Conservation (phyloP, 2,888 invertebrate genomes). For the Candidula unifasciata region DNA sequence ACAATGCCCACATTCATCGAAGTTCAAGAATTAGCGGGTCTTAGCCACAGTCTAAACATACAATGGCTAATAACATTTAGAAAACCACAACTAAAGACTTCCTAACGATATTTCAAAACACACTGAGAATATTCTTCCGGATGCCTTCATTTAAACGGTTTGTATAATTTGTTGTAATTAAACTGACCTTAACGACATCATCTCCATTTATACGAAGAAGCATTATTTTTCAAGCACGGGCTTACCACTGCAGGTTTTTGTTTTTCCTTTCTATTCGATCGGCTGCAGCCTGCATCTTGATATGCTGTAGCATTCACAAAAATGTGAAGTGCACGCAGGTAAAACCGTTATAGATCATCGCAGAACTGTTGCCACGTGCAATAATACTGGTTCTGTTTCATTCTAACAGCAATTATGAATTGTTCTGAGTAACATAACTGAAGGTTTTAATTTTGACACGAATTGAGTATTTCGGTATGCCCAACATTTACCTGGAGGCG, state of each 20-base stretch:
- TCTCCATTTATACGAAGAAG: neutral
- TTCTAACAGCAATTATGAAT: neutral
- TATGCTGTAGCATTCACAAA: neutral
- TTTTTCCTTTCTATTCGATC: neutral
- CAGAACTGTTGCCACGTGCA: constrained; percentile 1
- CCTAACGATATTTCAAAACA: neutral
- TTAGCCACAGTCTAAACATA: neutral
- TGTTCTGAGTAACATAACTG: neutral
- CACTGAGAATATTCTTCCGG: neutral
- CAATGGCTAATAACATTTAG: neutral
- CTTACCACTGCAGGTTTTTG: neutral
- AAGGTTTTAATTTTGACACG: neutral
- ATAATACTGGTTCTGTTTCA: constrained; percentile 7
- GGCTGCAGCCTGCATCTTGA: neutral
- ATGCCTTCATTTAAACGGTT: neutral
- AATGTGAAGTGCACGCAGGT: neutral
- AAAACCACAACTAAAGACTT: neutral
- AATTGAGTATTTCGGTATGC: constrained; percentile 9
- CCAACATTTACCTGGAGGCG: neutral
- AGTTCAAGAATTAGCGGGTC: neutral
- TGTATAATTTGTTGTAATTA: neutral
- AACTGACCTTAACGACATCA: too few species aligned
- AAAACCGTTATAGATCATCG: neutral
- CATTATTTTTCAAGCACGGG: neutral
- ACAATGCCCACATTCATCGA: neutral